Evolutionary conservation across 2,888 invertebrate genomes (phyloP), one percentile per base, ranked within the genome.

Genomic region (Endotricha flammealis): DNA sequence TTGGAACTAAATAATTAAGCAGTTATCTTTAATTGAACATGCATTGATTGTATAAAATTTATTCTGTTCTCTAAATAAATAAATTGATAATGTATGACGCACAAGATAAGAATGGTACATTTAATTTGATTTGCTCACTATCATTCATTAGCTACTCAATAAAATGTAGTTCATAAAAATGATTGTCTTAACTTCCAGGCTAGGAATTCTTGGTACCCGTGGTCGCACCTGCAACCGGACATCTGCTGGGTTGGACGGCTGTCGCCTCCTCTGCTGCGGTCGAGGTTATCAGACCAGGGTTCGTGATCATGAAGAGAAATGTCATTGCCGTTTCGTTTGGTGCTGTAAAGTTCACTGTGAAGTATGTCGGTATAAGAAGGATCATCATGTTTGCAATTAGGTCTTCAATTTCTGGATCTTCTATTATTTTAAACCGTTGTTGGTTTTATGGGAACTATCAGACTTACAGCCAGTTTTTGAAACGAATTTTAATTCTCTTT

Each of bases 291-390:
- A 95, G 67, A 96, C 95, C 3, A 81, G 94, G 37, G 91, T 95
- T 1, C 88, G 92, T 22, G 93, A 95, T 57, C 93, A 95, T 41
- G 92, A 92, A 58, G 95, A 95, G 66, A 95, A 96, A 72, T 96
- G 96, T 79, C 91, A 93, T 62, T 96, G 96, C 72, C 91, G 92
- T 51, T 96, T 96, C 70, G 93, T 95, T 41, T 96, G 96, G 96
- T 96, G 96, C 80, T 96, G 96, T 78, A 89, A 91, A 48, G 96
- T 96, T 1, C 91, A 92, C 57, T 96, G 96, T 80, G 93, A 95
- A 64, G 89, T 91, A 44, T 96, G 96, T 75, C 89, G 91, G 48
- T 91, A 91, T 57, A 92, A 91, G 61, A 90, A 91, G 48, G 95
- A 95, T 60, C 93, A 95, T 61, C 94, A 95, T 66, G 92, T 94